Evolutionary conservation across 2,113 vertebrate species (phyloP).

Genomic region (Carollia perspicillata): DNA sequence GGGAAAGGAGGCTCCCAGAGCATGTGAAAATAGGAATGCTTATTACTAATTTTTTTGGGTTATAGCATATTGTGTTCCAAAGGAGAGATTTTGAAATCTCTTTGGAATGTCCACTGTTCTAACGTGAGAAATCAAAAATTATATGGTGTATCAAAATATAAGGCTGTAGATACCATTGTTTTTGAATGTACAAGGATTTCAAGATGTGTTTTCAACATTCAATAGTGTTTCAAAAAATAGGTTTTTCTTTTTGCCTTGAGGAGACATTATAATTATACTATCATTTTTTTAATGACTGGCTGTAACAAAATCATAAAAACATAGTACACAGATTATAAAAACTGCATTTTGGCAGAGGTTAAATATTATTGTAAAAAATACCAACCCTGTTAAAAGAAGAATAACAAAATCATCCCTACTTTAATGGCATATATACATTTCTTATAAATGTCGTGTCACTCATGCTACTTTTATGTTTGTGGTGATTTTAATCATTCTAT

Average conservation of each 20-base stretch:
- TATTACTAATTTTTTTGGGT: background rate
- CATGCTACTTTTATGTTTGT: background rate
- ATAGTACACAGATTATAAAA: background rate
- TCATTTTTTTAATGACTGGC: background rate
- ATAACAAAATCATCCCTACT: background rate
- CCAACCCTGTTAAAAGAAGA: background rate
- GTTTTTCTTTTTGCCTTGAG: background rate
- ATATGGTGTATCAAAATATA: background rate
- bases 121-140: background rate
- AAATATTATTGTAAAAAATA: background rate
- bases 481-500: background rate
- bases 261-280: background rate
- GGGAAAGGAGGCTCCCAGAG: background rate
- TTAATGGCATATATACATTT: background rate
- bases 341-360: background rate
- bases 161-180: background rate
- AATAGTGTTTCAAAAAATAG: background rate
- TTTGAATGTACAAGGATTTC: background rate
- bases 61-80: background rate
- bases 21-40: background rate
- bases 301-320: background rate
- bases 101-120: background rate
- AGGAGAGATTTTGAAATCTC: background rate
- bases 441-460: background rate
- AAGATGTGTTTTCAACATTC: background rate